Evolutionary conservation across 2,113 vertebrate species (phyloP), one percentile per base, ranked within the genome.

Genomic region (Polyodon spathula): DNA sequence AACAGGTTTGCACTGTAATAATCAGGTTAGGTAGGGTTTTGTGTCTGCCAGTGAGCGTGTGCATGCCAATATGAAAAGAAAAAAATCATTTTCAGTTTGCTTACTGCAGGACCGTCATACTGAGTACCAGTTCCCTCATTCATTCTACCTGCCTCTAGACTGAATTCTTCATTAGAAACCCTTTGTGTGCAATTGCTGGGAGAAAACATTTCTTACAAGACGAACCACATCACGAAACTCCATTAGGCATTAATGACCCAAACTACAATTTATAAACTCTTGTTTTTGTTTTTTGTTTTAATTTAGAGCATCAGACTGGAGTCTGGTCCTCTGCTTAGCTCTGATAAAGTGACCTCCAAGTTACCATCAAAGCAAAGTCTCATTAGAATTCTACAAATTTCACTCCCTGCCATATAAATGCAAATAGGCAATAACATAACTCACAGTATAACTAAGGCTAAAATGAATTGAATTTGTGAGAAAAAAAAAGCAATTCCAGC

Each of bases 381-480:
- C 69, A 70, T 82, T 76, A 70, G 67, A 60, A 79, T 80, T 78
- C 76, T 46, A 43, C 37, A 16, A 60, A 61, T 61, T 70, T 72
- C 39, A 52, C 41, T 51, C 65, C 52, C 60, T 27, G 74, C 77
- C 73, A 80, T 77, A 78, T 81, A 82, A 81, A 81, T 81, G 63
- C 55, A 72, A 80, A 77, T 68, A 70, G 71, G 68, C 72, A 63
- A 66, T 67, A 66, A 69, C 61, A 82, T 73, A 67, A 66, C 64
- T 69, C 50, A 37, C 50, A 16, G 37, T 60, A 54, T 50, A 68
- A 72, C 55, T 63, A 64, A 58, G 50, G 67, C 58, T 52, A 43
- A 69, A 77, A 71, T 67, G 53, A 69, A 75, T 68, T 42, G 43
- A 70, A 58, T 40, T 16, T 10, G 55, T 3, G 58, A 51, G n/a